Evolutionary conservation across 2,113 vertebrate genomes (phyloP).

Genomic region (Chionis minor): DNA sequence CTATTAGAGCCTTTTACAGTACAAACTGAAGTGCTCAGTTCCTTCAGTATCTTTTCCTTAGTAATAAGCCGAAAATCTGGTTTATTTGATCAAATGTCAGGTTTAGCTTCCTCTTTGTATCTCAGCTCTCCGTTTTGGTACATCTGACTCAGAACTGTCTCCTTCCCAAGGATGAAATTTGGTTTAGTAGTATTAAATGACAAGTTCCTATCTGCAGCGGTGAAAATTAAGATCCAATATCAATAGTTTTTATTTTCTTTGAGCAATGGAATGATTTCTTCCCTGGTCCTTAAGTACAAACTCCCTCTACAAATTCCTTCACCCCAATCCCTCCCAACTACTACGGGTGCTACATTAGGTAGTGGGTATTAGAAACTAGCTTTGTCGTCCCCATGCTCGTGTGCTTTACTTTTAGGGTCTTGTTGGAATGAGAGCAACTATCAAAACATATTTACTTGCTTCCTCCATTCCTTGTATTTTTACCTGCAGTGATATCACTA

Average conservation of each 20-base stretch:
- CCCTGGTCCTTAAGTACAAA: background rate
- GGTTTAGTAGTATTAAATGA: background rate
- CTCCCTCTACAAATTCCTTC: background rate
- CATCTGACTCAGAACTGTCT: background rate
- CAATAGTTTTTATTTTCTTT: background rate
- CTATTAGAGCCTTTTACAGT: background rate
- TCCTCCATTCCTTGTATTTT: background rate
- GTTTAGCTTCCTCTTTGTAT: background rate
- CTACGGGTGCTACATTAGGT: background rate
- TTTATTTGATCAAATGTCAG: background rate
- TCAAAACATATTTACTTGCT: background rate
- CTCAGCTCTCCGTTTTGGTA: background rate
- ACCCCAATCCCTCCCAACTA: background rate
- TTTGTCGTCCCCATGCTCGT: background rate
- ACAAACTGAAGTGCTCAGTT: background rate
- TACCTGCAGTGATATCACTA: background rate
- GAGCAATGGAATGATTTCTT: background rate
- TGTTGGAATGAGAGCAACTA: background rate
- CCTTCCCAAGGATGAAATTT: background rate
- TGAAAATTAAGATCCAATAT: background rate
- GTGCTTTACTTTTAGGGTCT: background rate
- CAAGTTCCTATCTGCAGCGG: background rate
- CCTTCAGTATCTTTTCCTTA: background rate
- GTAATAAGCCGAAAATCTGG: background rate
- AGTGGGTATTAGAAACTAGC: background rate